phyloP scores from a whole-genome alignment of 2,113 vertebrate species.

The Hipposideros armiger region DNA sequence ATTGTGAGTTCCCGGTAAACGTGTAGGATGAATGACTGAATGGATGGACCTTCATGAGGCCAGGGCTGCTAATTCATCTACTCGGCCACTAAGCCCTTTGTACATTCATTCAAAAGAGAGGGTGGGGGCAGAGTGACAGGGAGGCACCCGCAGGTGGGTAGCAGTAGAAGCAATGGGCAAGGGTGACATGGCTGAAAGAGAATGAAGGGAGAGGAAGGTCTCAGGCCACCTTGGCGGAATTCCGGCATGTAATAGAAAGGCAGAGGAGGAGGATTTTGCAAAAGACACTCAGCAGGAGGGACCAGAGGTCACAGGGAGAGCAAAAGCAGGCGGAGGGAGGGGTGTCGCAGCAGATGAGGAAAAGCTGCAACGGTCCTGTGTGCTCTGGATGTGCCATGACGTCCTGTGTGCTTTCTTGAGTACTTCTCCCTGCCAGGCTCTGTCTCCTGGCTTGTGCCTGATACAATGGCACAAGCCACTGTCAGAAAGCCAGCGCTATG shows the following conservation, averaged over 20 bases:
- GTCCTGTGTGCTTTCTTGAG: neutral
- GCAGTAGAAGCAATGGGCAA: rapidly evolving
- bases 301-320: neutral
- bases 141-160: no score
- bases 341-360: neutral
- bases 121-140: no score
- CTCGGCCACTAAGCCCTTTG: neutral
- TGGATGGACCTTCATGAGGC: neutral
- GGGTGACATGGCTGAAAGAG: neutral
- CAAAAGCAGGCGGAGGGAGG: neutral
- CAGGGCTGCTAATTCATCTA: neutral
- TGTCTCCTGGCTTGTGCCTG: no score
- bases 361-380: neutral
- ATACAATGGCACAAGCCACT: no score
- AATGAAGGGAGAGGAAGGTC: neutral
- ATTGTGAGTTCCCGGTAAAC: no score
- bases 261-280: neutral
- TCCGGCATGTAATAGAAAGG: neutral
- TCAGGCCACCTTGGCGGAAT: rapidly evolving
- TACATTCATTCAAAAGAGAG: neutral
- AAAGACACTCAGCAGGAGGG: neutral
- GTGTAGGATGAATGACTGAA: neutral
- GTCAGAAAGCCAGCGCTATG: neutral
- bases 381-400: neutral
- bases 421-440: neutral